phyloP scores from a whole-genome alignment of 1,140 invertebrate species.

The Babylonia areolata region DNA sequence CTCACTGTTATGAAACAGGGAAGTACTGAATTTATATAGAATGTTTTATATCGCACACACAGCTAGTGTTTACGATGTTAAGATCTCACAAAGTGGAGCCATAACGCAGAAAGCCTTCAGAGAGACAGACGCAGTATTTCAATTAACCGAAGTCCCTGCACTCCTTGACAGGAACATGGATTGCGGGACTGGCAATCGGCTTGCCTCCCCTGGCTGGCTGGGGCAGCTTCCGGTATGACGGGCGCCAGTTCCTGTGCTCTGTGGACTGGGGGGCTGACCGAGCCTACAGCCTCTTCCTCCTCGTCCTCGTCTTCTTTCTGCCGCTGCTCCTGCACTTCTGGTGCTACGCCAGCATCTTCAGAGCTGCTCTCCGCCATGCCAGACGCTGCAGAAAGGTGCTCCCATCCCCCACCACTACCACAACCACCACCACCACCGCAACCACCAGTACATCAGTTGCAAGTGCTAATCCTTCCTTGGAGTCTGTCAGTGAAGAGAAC shows the following conservation, averaged over 20 bases:
- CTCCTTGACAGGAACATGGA: conserved; percentile 42
- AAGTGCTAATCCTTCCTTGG: no score
- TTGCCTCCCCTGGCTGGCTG: conserved; percentile 55
- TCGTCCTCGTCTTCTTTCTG: conserved; percentile 41
- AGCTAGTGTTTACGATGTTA: no score
- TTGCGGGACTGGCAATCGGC: conserved; percentile 49
- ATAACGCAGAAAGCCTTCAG: no score
- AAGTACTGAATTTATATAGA: no score
- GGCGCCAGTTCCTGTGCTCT: conserved; percentile 50
- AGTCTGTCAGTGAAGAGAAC: no score
- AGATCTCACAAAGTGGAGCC: no score
- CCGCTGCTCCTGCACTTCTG: conserved; percentile 54
- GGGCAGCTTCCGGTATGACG: conserved; percentile 50
- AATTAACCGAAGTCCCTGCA: no score
- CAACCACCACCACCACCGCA: not conserved
- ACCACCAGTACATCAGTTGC: not conserved
- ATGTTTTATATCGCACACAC: no score
- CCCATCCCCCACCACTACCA: not conserved
- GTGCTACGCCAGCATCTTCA: conserved; percentile 62
- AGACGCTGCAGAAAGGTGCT: not conserved
- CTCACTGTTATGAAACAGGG: no score
- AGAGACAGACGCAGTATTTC: no score
- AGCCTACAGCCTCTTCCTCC: conserved; percentile 44
- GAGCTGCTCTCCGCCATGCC: conserved; percentile 22
- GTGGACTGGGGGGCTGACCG: conserved; percentile 45